These are phyloP conservation scores for Archilochus colubris DNA, from an alignment of 2,113 vertebrate species.

Conservation along the genomic window DNA sequence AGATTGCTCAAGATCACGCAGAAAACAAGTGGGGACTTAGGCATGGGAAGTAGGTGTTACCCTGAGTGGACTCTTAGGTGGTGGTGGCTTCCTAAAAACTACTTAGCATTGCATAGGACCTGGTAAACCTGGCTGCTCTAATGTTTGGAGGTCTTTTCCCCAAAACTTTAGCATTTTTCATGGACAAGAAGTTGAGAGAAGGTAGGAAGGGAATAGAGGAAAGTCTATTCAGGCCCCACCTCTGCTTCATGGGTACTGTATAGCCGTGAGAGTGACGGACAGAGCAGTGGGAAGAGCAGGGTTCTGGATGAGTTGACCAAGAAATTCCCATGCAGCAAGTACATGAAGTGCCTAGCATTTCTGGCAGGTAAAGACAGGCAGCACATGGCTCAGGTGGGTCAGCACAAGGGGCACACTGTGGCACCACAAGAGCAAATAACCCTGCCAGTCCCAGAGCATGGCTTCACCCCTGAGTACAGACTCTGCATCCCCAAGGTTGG, in stretches of 20 bases:
- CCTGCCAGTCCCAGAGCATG: background rate
- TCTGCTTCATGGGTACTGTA: background rate
- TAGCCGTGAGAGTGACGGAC: background rate
- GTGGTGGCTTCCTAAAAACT: background rate
- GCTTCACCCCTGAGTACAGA: background rate
- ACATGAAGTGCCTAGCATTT: background rate
- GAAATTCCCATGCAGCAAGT: background rate
- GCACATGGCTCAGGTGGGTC: background rate
- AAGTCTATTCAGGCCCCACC: background rate
- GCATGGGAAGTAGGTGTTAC: background rate
- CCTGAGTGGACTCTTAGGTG: rapidly evolving
- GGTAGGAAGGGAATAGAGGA: background rate
- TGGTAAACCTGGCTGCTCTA: background rate
- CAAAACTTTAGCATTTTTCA: background rate
- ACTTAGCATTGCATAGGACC: background rate
- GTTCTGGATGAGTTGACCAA: background rate
- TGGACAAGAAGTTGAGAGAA: background rate
- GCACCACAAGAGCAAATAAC: background rate
- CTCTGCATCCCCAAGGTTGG: background rate
- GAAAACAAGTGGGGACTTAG: background rate
- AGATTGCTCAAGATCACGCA: background rate
- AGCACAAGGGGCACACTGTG: background rate
- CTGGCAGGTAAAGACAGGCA: background rate
- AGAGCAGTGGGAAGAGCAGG: background rate
- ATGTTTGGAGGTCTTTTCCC: background rate